Conservation (phyloP, 37 sponge, comb jelly and placozoan species). For the Petrosia ficiformis region DNA sequence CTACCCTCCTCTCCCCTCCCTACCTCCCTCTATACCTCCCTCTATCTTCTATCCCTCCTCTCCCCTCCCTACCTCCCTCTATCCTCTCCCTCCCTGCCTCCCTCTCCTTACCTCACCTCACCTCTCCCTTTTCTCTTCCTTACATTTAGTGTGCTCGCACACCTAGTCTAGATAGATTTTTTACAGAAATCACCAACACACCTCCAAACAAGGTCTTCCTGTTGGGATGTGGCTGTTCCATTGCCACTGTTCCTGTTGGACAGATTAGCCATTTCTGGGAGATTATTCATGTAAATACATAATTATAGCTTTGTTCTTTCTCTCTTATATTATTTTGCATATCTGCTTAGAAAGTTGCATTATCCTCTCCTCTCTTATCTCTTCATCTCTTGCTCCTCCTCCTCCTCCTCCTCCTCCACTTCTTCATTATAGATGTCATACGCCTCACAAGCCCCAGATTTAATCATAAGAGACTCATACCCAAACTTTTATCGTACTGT, state of each 20-base stretch:
- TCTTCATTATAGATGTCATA: conserved; percentile 26
- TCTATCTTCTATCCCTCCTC: neutral
- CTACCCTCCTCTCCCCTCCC: neutral
- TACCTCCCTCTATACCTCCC: neutral
- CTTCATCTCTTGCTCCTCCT: too few species aligned
- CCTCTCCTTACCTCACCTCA: neutral
- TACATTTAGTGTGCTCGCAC: neutral
- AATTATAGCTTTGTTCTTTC: neutral
- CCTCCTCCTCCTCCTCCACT: too few species aligned
- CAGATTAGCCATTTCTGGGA: conserved; percentile 32
- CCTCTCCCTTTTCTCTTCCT: neutral
- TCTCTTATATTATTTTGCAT: too few species aligned
- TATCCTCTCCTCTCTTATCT: too few species aligned
- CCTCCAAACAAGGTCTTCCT: conserved; percentile 13
- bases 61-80: neutral
- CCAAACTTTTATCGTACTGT: conserved; percentile 17
- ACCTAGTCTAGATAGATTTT: neutral
- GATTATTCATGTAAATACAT: conserved; percentile 18
- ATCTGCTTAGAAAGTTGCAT: too few species aligned
- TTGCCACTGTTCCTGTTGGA: conserved; percentile 37
- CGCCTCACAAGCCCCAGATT: conserved; percentile 6
- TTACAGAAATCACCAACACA: neutral
- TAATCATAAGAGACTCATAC: conserved; percentile 1
- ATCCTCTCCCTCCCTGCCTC: neutral
- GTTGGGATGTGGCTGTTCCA: conserved; percentile 42